A percentile compares a stretch with the other conserved stretches of the same genome.
These are phyloP conservation scores for Nesidiocoris tenuis DNA, from an alignment of 2,888 invertebrate species.

Conservation along the genomic window DNA sequence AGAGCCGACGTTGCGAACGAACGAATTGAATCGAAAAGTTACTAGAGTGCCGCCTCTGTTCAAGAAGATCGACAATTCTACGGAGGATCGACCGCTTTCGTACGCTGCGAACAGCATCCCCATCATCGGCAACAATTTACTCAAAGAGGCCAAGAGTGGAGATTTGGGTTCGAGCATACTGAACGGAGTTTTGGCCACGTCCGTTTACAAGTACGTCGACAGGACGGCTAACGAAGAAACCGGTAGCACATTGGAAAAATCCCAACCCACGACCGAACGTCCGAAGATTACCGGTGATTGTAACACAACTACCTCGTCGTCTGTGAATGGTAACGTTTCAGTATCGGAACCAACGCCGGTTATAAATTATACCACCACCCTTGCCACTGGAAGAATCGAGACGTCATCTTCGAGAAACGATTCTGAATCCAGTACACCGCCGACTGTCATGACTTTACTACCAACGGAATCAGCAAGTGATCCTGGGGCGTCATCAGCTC, in stretches of 20 bases:
- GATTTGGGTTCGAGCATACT: conserved; percentile 29
- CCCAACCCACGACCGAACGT: not conserved
- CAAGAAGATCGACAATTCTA: not conserved
- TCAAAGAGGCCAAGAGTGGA: conserved; percentile 19
- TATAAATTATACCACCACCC: no score
- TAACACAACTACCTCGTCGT: not conserved
- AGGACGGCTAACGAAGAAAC: not conserved
- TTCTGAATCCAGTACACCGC: not conserved
- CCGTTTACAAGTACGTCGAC: not conserved
- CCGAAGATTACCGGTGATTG: not conserved
- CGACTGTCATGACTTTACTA: no score
- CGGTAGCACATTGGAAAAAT: not conserved
- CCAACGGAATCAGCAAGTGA: not conserved
- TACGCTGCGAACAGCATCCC: conserved; percentile 1
- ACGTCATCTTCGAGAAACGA: not conserved
- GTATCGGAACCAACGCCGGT: no score
- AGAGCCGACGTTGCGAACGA: not conserved
- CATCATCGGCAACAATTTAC: conserved; percentile 17
- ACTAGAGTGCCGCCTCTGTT: not conserved
- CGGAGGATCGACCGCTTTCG: not conserved
- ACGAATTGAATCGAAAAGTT: not conserved
- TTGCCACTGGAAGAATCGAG: no score
- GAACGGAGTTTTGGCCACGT: conserved; percentile 14
- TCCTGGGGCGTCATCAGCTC: no score
- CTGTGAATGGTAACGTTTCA: no score